Evolutionary conservation across 2,888 invertebrate genomes (phyloP), one percentile per base, ranked within the genome.

Genomic region (Cheilosia grossa): DNA sequence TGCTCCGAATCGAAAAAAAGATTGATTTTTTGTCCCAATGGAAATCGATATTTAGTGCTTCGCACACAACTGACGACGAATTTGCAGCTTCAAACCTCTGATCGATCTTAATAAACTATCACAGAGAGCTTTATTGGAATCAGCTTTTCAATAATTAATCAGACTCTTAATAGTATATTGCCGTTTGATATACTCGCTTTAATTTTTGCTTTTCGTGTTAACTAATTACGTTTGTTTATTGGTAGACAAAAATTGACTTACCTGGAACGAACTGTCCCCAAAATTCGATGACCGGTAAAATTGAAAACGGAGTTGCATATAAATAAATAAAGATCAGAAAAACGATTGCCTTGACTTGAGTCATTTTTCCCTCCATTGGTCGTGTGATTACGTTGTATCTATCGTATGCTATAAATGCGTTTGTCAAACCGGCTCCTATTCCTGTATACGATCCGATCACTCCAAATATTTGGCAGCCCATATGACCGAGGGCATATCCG

Each of bases 241-340:
- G 0, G 17, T 24, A 5, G 19, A 37, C 17, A 30, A 17, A 42
- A 40, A 19, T 10, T 30, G 33, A 88, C 88, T 86, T 78, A 90
- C 91, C 96, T 91, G 97, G 97, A 51, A 95, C 96, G 90, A 94
- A 97, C 90, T 96, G 93, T n/a, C 97, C 96, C 97, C 97, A 98
- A 44, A 97, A 94, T 90, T 96, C 95, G 72, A 96, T 93, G 7
- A 95, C 92, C 0, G 98, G 98, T 89, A 97, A 92, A 42, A 96
- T 91, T 1, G 95, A 95, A 95, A 97, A 97, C 0, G 97, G 97
- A n/a, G 96, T 93, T 0, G 95, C 94, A 90, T 97, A 97, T 44
- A 94, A 89, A 95, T 97, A 97, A 80, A 96, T 94, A 61, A 95
- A 92, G 0, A 94, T 90, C 17, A 97, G 94, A 93, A 97, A 95